Evolutionary conservation across 1,140 invertebrate species (phyloP).

Genomic region (Euwallacea fornicatus): DNA sequence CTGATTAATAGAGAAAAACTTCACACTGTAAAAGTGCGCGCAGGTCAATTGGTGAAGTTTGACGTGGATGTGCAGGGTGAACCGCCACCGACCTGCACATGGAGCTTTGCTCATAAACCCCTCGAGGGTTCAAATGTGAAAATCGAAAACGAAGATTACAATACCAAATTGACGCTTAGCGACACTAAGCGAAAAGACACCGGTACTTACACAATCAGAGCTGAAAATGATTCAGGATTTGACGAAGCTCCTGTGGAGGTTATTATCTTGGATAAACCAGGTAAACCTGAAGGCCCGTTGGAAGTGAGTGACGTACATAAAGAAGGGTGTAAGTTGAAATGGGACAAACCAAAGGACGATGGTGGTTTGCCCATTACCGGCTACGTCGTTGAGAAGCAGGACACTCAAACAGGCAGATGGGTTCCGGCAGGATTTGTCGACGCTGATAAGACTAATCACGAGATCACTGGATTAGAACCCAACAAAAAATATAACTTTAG

Average conservation of each 20-base stretch:
- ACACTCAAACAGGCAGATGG: conserved; percentile 83
- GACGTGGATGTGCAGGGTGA: conserved; percentile 95
- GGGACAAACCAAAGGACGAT: conserved; percentile 95
- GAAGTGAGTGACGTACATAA: conserved; percentile 92
- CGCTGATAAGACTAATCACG: conserved; percentile 82
- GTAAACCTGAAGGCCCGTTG: conserved; percentile 90
- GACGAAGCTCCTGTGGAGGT: conserved; percentile 96
- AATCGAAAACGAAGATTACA: conserved; percentile 92
- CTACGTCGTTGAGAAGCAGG: conserved; percentile 93
- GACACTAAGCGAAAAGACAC: conserved; percentile 81
- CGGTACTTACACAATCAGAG: conserved; percentile 89
- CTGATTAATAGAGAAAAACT: conserved; percentile 90
- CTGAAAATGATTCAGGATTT: conserved; percentile 88
- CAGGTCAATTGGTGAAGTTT: conserved; percentile 87
- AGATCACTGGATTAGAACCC: conserved; percentile 86
- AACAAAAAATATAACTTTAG: conserved; percentile 94
- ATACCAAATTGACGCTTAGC: conserved; percentile 81
- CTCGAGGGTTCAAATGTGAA: conserved; percentile 61
- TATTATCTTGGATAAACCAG: conserved; percentile 91
- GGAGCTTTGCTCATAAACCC: conserved; percentile 71
- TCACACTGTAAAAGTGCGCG: conserved; percentile 84
- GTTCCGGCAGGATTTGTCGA: conserved; percentile 84
- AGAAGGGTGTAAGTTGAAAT: conserved; percentile 91
- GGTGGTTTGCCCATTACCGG: conserved; percentile 89
- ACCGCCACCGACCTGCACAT: conserved; percentile 89